Evolutionary conservation across 2,113 vertebrate species (phyloP).

Genomic region (Astatoreochromis straeleni): DNA sequence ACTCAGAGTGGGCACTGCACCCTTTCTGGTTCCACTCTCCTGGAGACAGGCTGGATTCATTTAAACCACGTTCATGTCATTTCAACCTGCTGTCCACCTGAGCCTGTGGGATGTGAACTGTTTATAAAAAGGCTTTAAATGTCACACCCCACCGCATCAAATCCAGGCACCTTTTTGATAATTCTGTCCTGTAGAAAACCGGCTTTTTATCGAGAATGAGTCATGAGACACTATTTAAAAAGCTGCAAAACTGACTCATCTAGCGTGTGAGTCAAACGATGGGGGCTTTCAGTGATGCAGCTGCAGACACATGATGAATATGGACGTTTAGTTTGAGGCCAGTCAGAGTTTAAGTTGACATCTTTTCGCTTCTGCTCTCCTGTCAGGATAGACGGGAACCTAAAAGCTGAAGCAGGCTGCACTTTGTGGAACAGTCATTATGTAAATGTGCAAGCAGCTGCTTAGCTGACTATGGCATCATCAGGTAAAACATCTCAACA

Average conservation of each 20-base stretch:
- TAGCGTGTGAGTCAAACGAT: background rate
- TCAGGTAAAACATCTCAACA: background rate
- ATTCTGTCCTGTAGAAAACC: background rate
- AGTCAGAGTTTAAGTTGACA: background rate
- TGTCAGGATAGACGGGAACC: background rate
- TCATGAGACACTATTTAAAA: background rate
- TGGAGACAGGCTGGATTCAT: background rate
- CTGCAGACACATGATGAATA: background rate
- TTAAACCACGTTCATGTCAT: background rate
- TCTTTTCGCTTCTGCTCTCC: background rate
- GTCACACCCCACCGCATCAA: background rate
- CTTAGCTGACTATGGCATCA: background rate
- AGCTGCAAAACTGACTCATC: background rate
- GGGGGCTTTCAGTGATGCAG: background rate
- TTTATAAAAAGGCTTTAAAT: background rate
- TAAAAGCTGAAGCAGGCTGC: background rate
- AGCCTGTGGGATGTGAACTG: background rate
- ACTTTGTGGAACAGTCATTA: background rate
- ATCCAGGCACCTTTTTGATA: background rate
- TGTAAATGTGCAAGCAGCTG: background rate
- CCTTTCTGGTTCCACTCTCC: background rate
- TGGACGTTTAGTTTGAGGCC: background rate
- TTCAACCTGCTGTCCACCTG: constrained; percentile 20
- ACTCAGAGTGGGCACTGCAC: background rate
- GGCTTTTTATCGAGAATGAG: background rate